Base-by-base conservation (phyloP, 2,888 invertebrate species). In the Noctua comes region DNA sequence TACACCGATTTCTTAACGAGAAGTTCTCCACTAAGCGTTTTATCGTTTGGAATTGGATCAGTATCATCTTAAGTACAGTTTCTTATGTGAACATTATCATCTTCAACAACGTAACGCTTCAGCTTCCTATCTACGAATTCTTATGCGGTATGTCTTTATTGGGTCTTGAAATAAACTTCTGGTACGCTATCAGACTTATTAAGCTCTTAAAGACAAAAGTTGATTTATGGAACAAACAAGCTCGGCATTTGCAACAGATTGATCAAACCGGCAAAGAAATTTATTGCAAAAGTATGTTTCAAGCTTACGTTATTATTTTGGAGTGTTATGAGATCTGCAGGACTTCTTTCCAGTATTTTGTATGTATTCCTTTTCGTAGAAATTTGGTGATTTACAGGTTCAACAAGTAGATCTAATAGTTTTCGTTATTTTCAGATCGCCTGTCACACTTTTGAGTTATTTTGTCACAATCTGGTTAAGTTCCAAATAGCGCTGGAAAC, bases 141-240 rank as follows among this genome's bases (percentile, higher is more conserved):
- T 5, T 70, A 21, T 21, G n/a, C 43, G 31, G 1, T 6, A 21
- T 75, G 46, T n/a, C 70, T 13, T 27, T 48, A 0, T 48, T 71
- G 7, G 48, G 65, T 57, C 69, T 79, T 70, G 78, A 78, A 16
- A 18, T 79, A 18, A 79, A 70, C 2, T 57, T 79, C 10, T 1
- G 79, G 4, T 65, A 54, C 43, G 70, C 64, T 27, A 79, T 79
- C 8, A 79, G 78, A 51, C 24, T 79, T 2, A 79, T 79, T 13
- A 57, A 27, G 18, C 24, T 78, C 21, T 48, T 75, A 8, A 46
- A 27, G 1, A 24, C 36, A 18, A 70, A 78, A 57, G 36, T 70
- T n/a, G 18, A 70, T 0, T 16, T 79, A 24, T 78, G 78, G 78
- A 79, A 64, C 27, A 18, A 31, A 21, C 27, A 70, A 46, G 46